phyloP scores from a whole-genome alignment of 2,113 vertebrate species.

The Sinocyclocheilus rhinocerous region DNA sequence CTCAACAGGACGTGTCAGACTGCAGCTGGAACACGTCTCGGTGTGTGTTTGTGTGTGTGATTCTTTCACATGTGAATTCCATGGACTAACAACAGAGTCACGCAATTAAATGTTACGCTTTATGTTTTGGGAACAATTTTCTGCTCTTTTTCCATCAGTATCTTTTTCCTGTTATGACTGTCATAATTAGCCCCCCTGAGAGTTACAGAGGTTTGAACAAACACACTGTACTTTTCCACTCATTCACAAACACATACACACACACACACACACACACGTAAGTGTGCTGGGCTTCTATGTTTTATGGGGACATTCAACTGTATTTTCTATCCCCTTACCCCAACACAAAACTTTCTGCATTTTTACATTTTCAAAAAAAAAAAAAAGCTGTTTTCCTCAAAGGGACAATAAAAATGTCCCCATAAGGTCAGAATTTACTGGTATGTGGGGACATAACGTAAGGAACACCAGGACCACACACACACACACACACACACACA shows the following conservation, averaged over 20 bases:
- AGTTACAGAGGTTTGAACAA: constrained; percentile 3
- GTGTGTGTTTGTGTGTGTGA: background rate
- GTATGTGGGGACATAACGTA: no score
- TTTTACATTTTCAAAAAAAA: no score
- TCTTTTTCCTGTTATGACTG: constrained; percentile 5
- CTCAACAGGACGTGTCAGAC: background rate
- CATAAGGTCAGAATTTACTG: no score
- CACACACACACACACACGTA: background rate
- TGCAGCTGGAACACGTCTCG: background rate
- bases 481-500: no score
- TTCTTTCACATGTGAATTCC: background rate
- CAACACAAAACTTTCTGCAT: no score
- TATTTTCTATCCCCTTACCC: no score
- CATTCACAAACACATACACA: background rate
- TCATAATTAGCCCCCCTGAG: constrained; percentile 24
- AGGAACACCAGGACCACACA: no score
- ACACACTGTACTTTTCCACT: constrained; percentile 12
- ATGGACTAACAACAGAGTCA: background rate
- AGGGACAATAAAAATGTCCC: no score
- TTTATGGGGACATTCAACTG: no score
- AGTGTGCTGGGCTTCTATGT: background rate
- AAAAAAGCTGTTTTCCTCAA: no score
- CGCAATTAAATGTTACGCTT: background rate
- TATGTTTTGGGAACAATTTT: background rate
- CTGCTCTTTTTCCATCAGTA: background rate